A percentile compares a stretch with the other conserved stretches of the same genome.
These are phyloP conservation scores for Scrobipalpa atriplicella DNA, from an alignment of 2,888 invertebrate species.

Conservation along the genomic window DNA sequence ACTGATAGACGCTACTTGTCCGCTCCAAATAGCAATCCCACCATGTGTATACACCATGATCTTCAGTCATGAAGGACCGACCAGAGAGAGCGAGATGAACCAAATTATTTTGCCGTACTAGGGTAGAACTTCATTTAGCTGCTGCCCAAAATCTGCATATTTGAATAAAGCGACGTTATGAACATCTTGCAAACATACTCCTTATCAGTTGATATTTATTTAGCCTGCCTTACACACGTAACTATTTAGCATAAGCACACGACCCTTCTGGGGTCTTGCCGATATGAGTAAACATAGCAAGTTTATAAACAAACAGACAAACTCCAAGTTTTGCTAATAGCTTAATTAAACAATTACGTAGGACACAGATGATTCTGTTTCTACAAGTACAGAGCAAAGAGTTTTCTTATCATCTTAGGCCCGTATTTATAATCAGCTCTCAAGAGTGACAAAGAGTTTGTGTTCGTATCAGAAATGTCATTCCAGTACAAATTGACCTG, in stretches of 20 bases:
- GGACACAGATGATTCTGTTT: not conserved
- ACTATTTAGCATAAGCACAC: slow-evolving; percentile 9
- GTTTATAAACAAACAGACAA: slow-evolving; percentile 3
- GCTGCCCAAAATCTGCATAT: too few species aligned
- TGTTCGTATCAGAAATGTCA: too few species aligned
- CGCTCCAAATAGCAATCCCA: too few species aligned
- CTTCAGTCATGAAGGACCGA: too few species aligned
- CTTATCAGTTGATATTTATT: not conserved
- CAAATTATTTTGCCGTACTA: too few species aligned
- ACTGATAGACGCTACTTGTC: too few species aligned
- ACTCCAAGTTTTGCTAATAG: slow-evolving; percentile 11
- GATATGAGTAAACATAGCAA: slow-evolving; percentile 8
- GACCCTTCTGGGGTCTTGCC: slow-evolving; percentile 6
- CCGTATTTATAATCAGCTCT: not conserved
- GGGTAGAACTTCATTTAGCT: too few species aligned
- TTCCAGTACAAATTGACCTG: too few species aligned
- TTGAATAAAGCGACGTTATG: not conserved
- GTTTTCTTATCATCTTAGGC: not conserved
- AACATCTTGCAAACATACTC: not conserved
- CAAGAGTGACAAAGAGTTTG: too few species aligned
- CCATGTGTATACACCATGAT: too few species aligned
- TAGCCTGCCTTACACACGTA: not conserved
- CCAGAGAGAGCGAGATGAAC: too few species aligned
- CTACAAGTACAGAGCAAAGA: not conserved
- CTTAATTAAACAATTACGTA: not conserved